Evolutionary conservation across 1,140 invertebrate species (phyloP).

Genomic region (Cotesia glomerata): DNA sequence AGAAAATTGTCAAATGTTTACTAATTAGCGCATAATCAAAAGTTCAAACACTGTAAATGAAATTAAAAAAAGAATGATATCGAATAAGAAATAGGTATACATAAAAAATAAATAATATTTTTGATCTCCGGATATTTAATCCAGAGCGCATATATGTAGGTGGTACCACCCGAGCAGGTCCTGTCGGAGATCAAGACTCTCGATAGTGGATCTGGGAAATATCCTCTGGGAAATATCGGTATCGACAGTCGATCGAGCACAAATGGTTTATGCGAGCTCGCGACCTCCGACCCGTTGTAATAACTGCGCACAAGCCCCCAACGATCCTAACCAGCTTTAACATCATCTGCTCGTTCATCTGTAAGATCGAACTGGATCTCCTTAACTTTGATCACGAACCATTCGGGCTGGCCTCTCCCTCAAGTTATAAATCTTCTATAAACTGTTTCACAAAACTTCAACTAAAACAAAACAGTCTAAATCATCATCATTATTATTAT

Average conservation of each 20-base stretch:
- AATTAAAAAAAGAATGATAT: too few species aligned
- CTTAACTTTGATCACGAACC: slow-evolving; percentile 5
- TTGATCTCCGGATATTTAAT: slow-evolving; percentile 22
- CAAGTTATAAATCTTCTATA: neutral
- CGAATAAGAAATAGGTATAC: too few species aligned
- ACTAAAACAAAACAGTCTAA: too few species aligned
- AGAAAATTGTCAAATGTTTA: too few species aligned
- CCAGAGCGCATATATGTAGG: slow-evolving; percentile 17
- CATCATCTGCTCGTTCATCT: slow-evolving; percentile 27
- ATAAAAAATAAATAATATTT: neutral
- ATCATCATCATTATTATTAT: too few species aligned
- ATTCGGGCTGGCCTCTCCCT: neutral
- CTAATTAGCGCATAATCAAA: too few species aligned
- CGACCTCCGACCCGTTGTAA: slow-evolving; percentile 30
- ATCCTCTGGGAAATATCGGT: slow-evolving; percentile 30
- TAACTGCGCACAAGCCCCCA: slow-evolving; percentile 14
- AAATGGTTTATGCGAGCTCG: slow-evolving; percentile 32
- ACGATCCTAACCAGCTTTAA: neutral
- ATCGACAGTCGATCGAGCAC: slow-evolving; percentile 28
- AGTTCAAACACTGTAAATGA: too few species aligned
- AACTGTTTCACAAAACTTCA: too few species aligned
- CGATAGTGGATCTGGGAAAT: slow-evolving; percentile 11
- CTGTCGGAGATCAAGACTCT: slow-evolving; percentile 6
- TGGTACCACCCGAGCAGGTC: slow-evolving; percentile 23
- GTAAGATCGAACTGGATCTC: slow-evolving; percentile 32